Conservation (phyloP, 2,113 vertebrate genomes). For the Synodontis membranacea region DNA sequence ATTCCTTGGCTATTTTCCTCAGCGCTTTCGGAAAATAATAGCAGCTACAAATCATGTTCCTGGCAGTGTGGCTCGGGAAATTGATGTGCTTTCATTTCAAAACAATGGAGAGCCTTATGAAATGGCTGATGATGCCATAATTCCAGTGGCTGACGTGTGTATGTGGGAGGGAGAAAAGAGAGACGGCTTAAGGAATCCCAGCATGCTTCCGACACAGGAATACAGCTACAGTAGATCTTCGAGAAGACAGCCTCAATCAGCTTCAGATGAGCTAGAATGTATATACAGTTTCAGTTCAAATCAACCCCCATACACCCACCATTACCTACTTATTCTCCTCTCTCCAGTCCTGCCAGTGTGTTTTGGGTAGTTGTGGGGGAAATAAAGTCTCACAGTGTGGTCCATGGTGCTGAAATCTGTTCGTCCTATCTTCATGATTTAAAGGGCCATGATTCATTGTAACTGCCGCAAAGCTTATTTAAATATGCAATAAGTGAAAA, state of each 20-base stretch:
- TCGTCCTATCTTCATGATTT: conserved; percentile 1
- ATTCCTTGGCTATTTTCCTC: conserved; percentile 64
- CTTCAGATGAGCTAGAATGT: not conserved
- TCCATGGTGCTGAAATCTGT: not conserved
- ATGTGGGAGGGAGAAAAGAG: conserved; percentile 51
- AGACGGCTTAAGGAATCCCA: conserved; percentile 65
- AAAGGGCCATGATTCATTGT: not conserved
- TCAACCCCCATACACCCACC: conserved; percentile 10
- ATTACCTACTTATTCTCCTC: conserved; percentile 41
- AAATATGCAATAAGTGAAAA: conserved; percentile 54
- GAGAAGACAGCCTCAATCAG: conserved; percentile 57
- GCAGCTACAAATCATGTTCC: conserved; percentile 72
- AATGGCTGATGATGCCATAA: conserved; percentile 72
- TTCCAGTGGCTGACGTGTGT: conserved; percentile 64
- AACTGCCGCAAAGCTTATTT: conserved; percentile 9
- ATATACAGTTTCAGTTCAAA: not conserved
- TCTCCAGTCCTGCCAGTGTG: conserved; percentile 2
- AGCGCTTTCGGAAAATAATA: conserved; percentile 69
- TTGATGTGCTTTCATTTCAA: conserved; percentile 74
- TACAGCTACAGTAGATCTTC: conserved; percentile 39
- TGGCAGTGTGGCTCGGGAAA: conserved; percentile 64
- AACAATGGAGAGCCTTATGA: conserved; percentile 74
- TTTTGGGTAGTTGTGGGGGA: no score
- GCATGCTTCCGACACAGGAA: conserved; percentile 40
- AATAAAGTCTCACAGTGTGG: not conserved